A percentile compares a stretch with the other conserved stretches of the same genome.
These are phyloP conservation scores for Icerya purchasi DNA, from an alignment of 2,888 invertebrate genomes.

Conservation along the genomic window DNA sequence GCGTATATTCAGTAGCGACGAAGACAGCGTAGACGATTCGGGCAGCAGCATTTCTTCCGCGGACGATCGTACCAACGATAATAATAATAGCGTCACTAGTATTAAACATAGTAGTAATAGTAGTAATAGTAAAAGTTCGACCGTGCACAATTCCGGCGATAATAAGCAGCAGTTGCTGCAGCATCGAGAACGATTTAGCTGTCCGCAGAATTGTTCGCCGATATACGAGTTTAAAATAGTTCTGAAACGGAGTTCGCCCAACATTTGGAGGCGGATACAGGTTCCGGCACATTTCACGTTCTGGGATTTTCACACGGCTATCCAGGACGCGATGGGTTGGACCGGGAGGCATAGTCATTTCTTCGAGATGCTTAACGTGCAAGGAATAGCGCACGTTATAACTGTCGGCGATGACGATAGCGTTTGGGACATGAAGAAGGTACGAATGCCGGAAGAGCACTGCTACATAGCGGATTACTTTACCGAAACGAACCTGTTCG, in stretches of 20 bases:
- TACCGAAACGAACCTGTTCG: not conserved
- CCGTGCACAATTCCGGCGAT: not conserved
- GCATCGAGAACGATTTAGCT: too few relatives aligned
- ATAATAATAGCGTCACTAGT: not conserved
- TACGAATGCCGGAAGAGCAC: not conserved
- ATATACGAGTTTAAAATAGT: not conserved
- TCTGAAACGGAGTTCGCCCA: not conserved
- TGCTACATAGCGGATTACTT: not conserved
- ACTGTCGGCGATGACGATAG: not conserved
- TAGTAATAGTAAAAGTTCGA: not conserved
- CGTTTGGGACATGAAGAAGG: not conserved
- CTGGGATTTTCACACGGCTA: not conserved
- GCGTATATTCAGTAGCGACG: too few relatives aligned
- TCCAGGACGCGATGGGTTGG: not conserved
- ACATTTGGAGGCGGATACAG: not conserved
- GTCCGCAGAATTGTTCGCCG: too few relatives aligned
- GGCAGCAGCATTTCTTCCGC: too few relatives aligned
- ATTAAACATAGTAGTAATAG: not conserved
- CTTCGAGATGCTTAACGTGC: not conserved
- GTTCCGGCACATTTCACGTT: not conserved
- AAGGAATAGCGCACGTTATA: not conserved
- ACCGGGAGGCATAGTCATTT: not conserved
- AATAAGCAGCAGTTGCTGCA: not conserved
- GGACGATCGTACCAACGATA: not conserved
- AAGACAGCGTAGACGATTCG: too few relatives aligned